These are phyloP conservation scores for Gasterosteus nipponicus DNA, from an alignment of 2,113 vertebrate genomes.

Conservation along the genomic window DNA sequence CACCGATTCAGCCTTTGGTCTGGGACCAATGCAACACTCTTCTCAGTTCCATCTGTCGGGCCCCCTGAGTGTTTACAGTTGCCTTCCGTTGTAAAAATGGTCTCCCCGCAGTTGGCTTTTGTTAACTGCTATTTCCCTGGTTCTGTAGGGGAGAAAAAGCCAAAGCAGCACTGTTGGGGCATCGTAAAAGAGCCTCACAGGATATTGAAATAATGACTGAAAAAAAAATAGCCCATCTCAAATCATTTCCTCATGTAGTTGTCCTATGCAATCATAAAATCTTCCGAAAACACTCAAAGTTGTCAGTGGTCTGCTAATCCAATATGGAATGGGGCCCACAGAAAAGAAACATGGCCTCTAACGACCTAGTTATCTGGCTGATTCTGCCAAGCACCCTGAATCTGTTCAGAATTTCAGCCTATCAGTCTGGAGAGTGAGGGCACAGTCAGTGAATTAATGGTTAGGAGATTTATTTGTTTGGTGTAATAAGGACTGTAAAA, in stretches of 20 bases:
- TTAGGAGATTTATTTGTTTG: conserved; percentile 88
- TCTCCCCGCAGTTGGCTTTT: conserved; percentile 54
- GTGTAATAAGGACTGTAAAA: conserved; percentile 88
- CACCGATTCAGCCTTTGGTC: conserved; percentile 46
- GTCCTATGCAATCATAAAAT: conserved; percentile 68
- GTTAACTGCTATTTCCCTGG: conserved; percentile 52
- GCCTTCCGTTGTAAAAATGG: conserved; percentile 59
- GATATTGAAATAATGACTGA: conserved; percentile 77
- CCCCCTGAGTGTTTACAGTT: conserved; percentile 64
- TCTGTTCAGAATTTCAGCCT: conserved; percentile 72
- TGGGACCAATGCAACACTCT: conserved; percentile 17
- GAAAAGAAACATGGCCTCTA: conserved; percentile 60
- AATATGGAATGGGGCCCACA: conserved; percentile 59
- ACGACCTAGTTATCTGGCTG: conserved; percentile 65
- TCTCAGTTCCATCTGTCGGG: conserved; percentile 40
- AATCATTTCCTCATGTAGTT: conserved; percentile 77
- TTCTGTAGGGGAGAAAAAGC: conserved; percentile 42
- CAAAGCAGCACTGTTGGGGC: conserved; percentile 48
- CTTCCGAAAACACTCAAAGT: conserved; percentile 71
- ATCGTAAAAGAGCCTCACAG: conserved; percentile 72
- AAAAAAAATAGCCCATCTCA: conserved; percentile 63
- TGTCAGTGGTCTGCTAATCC: conserved; percentile 75
- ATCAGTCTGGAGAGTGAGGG: conserved; percentile 73
- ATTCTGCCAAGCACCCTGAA: conserved; percentile 64
- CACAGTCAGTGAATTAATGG: conserved; percentile 81